Evolutionary conservation across 2,888 invertebrate genomes (phyloP).

Genomic region (Phaonia tiefii): DNA sequence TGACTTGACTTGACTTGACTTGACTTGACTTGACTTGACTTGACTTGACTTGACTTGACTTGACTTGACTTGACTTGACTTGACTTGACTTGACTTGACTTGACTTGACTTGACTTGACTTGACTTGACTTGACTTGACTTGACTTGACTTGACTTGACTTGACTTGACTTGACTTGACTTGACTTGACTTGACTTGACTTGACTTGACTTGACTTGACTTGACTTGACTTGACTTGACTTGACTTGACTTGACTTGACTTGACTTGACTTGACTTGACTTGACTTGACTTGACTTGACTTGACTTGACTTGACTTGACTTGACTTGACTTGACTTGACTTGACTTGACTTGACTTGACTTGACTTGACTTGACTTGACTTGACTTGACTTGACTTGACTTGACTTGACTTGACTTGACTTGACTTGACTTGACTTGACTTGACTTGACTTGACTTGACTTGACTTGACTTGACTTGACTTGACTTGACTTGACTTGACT

Average conservation of each 20-base stretch:
- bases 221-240: slow-evolving; percentile 6
- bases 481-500: too few relatives aligned
- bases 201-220: slow-evolving; percentile 5
- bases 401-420: too few relatives aligned
- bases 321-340: slow-evolving; percentile 22
- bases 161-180: slow-evolving; percentile 2
- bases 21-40: slow-evolving; percentile 1
- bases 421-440: too few relatives aligned
- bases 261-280: slow-evolving; percentile 3
- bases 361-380: too few relatives aligned
- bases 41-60: background rate
- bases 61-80: background rate
- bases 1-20: background rate
- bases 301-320: slow-evolving; percentile 5
- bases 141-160: slow-evolving; percentile 12
- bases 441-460: too few relatives aligned
- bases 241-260: background rate
- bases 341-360: too few relatives aligned
- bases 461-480: too few relatives aligned
- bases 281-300: slow-evolving; percentile 13
- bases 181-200: slow-evolving; percentile 10
- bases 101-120: slow-evolving; percentile 14
- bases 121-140: background rate
- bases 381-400: too few relatives aligned
- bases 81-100: slow-evolving; percentile 2